Percentiles rank a stretch among this genome's conserved stretches.
These are phyloP conservation scores for Chaenodraco wilsoni DNA, from an alignment of 2,797 vertebrate species.

Conservation along the genomic window DNA sequence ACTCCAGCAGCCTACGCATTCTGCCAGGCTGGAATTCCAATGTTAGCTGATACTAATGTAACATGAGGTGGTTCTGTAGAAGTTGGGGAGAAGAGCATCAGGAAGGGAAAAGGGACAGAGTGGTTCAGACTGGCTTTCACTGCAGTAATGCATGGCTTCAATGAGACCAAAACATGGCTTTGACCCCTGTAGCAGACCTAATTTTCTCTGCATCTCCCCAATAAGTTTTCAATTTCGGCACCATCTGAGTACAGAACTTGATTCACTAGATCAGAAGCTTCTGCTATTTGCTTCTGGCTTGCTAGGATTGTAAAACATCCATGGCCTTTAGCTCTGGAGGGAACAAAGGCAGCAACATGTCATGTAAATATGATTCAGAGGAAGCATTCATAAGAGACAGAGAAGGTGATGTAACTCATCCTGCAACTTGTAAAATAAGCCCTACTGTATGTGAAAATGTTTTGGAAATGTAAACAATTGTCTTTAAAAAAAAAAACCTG, in stretches of 20 bases:
- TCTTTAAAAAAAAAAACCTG: neutral
- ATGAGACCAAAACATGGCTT: neutral
- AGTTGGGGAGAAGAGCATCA: slow-evolving; percentile 9
- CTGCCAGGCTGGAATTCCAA: neutral
- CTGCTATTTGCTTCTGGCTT: neutral
- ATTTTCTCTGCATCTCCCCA: slow-evolving; percentile 1
- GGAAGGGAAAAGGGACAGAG: neutral
- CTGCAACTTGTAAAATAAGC: neutral
- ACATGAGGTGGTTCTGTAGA: slow-evolving; percentile 20
- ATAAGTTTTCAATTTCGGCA: neutral
- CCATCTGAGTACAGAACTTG: neutral
- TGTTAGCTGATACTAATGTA: slow-evolving; percentile 21
- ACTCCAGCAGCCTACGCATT: slow-evolving; percentile 4
- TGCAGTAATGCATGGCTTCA: neutral
- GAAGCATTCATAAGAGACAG: slow-evolving; percentile 5
- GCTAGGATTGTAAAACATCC: neutral
- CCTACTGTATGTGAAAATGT: neutral
- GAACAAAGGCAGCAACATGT: slow-evolving; percentile 1
- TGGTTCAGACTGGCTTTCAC: slow-evolving; percentile 18
- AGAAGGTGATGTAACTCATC: neutral
- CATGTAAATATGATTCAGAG: slow-evolving; percentile 1
- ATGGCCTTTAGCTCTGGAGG: neutral
- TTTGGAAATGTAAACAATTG: neutral
- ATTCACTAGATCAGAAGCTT: neutral
- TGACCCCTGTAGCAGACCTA: slow-evolving; percentile 2